Percentiles rank a stretch among this genome's conserved stretches.
Evolutionary conservation across 2,888 invertebrate genomes (phyloP).

Genomic region (Crematogaster levior): DNA sequence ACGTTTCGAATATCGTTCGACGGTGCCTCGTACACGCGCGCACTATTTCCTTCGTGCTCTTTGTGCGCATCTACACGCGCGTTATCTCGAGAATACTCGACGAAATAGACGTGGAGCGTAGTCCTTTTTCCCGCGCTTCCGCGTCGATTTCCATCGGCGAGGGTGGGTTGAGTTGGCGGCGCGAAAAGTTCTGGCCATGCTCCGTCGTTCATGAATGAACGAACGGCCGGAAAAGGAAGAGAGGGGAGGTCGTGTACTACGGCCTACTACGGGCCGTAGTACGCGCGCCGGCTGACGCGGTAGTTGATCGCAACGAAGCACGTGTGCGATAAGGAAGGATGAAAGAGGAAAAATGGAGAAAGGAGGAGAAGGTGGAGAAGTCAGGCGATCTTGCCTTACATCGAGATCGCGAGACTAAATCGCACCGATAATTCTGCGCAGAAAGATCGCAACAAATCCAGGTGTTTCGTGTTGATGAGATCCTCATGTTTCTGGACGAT

Average conservation of each 20-base stretch:
- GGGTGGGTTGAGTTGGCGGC: not conserved
- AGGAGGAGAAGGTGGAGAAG: not conserved
- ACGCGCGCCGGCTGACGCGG: slow-evolving; percentile 25
- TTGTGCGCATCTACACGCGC: not conserved
- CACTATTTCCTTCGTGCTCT: not conserved
- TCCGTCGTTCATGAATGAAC: slow-evolving; percentile 34
- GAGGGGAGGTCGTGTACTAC: slow-evolving; percentile 9
- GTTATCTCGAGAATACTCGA: slow-evolving; percentile 24
- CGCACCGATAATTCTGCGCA: not conserved
- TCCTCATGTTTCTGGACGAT: not conserved
- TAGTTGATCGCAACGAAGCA: slow-evolving; percentile 8
- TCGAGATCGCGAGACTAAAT: slow-evolving; percentile 14
- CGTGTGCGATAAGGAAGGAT: slow-evolving; percentile 4
- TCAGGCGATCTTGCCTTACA: not conserved
- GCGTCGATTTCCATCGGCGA: slow-evolving; percentile 20
- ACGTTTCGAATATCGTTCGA: slow-evolving; percentile 1
- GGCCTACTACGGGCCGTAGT: slow-evolving; percentile 37
- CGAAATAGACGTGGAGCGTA: slow-evolving; percentile 1
- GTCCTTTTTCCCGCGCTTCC: slow-evolving; percentile 3
- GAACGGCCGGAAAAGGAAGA: not conserved
- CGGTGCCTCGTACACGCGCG: not conserved
- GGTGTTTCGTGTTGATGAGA: not conserved
- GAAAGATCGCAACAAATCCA: not conserved
- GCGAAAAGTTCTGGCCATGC: slow-evolving; percentile 20
- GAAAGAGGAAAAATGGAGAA: not conserved